phyloP scores from a whole-genome alignment of 2,888 invertebrate species.

The Trimorus sp. region DNA sequence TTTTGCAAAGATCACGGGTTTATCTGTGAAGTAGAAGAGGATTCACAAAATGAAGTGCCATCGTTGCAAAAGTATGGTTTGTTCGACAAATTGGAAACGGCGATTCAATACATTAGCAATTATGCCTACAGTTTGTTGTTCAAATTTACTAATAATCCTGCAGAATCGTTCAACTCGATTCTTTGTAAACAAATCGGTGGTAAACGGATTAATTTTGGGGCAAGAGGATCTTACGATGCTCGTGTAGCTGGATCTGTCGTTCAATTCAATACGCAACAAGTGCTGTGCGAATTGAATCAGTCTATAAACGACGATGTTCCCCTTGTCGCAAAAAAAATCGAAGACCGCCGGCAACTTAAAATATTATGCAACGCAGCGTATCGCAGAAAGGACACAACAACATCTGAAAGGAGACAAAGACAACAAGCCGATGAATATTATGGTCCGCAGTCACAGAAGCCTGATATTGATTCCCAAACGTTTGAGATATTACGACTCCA shows the following conservation, averaged over 20 bases:
- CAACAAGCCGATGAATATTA: conserved; percentile 52
- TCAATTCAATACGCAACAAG: conserved; percentile 48
- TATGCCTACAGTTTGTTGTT: conserved; percentile 25
- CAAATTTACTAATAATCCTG: conserved; percentile 28
- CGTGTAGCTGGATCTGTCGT: conserved; percentile 45
- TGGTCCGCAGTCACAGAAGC: conserved; percentile 54
- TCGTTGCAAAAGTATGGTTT: conserved; percentile 17
- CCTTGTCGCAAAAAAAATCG: conserved; percentile 28
- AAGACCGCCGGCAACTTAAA: conserved; percentile 34
- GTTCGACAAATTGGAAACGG: conserved; percentile 12
- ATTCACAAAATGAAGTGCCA: conserved; percentile 8
- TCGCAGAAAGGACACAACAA: not conserved
- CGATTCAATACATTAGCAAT: conserved; percentile 19
- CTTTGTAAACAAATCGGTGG: conserved; percentile 46
- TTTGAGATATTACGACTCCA: conserved; percentile 20
- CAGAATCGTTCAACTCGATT: conserved; percentile 48
- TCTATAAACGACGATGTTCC: conserved; percentile 10
- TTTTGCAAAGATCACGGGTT: conserved; percentile 21
- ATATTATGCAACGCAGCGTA: conserved; percentile 4
- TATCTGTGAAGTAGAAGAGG: not conserved
- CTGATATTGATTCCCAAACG: conserved; percentile 48
- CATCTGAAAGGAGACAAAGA: no score
- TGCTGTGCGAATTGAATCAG: conserved; percentile 31
- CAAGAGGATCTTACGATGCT: conserved; percentile 30
- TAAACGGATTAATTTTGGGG: conserved; percentile 38